Conservation (phyloP, 2,888 invertebrate genomes). For the Oasisia sp. region DNA sequence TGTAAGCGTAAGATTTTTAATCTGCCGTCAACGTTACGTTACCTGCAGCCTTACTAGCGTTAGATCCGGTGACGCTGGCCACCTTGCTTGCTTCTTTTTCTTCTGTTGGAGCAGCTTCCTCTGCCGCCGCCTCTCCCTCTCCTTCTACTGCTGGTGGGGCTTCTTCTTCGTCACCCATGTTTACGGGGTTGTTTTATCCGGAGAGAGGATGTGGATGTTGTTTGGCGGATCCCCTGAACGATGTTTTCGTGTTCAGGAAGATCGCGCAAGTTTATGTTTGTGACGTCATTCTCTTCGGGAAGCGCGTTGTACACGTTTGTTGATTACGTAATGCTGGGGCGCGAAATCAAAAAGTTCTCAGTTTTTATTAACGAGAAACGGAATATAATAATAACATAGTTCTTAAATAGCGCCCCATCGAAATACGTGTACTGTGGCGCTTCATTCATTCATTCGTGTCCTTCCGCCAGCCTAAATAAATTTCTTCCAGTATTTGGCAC, state of each 20-base stretch:
- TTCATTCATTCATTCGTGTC: too few species aligned
- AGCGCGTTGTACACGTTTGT: background rate
- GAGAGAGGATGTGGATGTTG: background rate
- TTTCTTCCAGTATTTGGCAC: too few species aligned
- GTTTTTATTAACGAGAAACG: too few species aligned
- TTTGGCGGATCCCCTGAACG: conserved; percentile 7
- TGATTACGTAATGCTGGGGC: background rate
- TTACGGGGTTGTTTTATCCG: background rate
- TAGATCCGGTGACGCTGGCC: background rate
- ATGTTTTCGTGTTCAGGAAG: background rate
- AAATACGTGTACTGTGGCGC: too few species aligned
- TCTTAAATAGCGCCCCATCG: too few species aligned
- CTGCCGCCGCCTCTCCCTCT: background rate
- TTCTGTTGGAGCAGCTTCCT: background rate
- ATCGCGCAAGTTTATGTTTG: conserved; percentile 13
- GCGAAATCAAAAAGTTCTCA: background rate
- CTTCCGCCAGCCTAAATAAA: too few species aligned
- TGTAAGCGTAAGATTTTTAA: background rate
- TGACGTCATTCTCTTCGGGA: conserved; percentile 13
- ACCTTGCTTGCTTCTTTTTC: background rate
- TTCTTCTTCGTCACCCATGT: conserved; percentile 3
- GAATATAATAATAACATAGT: too few species aligned
- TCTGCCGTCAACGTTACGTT: background rate
- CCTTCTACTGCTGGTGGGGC: background rate
- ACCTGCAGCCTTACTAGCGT: background rate